Conservation (phyloP, 1,140 invertebrate species). For the Plectus sambesii region DNA sequence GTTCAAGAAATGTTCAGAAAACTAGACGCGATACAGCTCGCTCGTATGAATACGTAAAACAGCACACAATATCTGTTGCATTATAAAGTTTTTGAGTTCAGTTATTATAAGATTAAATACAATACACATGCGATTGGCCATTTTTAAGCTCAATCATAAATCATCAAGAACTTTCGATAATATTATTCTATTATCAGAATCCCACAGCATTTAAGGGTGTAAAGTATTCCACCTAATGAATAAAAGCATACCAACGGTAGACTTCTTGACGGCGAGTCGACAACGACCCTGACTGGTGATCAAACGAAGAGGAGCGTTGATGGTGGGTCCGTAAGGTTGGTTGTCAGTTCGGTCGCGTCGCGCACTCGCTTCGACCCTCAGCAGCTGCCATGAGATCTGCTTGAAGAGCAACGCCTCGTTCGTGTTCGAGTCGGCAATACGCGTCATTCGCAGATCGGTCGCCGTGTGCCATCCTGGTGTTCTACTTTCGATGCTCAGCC, state of each 20-base stretch:
- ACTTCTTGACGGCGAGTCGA: slow-evolving; percentile 90
- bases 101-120: no score
- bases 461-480: slow-evolving; percentile 72
- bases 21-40: slow-evolving; percentile 1
- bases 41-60: no score
- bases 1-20: no score
- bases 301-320: slow-evolving; percentile 68
- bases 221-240: no score
- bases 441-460: slow-evolving; percentile 65
- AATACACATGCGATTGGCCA: no score
- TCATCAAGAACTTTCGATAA: no score
- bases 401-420: slow-evolving; percentile 91
- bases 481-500: slow-evolving; percentile 79
- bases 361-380: slow-evolving; percentile 38
- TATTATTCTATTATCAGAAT: slow-evolving; percentile 10
- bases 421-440: slow-evolving; percentile 72
- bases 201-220: no score
- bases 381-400: slow-evolving; percentile 80
- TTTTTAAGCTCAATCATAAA: no score
- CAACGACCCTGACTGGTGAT: slow-evolving; percentile 88
- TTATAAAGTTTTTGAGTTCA: no score
- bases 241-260: slow-evolving; percentile 59
- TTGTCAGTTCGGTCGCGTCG: slow-evolving; percentile 50
- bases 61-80: no score
- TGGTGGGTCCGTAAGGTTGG: slow-evolving; percentile 62